Percentiles rank a stretch among this genome's conserved stretches.
Evolutionary conservation across 2,888 invertebrate genomes (phyloP).

Genomic region (Merodon equestris): DNA sequence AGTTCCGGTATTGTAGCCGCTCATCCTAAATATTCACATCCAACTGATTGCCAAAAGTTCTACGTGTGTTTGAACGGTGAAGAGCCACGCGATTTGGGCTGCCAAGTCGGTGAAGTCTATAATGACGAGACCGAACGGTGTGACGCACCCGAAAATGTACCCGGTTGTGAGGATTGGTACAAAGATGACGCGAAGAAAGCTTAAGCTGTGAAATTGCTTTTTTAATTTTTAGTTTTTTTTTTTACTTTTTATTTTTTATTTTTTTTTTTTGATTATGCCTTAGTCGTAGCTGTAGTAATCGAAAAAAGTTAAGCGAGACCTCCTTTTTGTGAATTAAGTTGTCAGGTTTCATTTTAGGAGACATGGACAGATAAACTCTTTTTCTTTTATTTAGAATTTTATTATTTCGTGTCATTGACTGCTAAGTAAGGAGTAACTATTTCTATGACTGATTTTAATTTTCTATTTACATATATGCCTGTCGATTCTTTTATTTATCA

Average conservation of each 20-base stretch:
- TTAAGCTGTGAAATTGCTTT: conserved; percentile 65
- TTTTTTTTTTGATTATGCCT: conserved; percentile 54
- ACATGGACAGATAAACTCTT: conserved; percentile 35
- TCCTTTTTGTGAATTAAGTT: conserved; percentile 58
- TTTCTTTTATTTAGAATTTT: conserved; percentile 41
- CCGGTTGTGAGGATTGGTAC: conserved; percentile 96
- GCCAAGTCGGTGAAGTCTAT: conserved; percentile 93
- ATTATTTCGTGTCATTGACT: conserved; percentile 60
- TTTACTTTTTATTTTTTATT: conserved; percentile 48
- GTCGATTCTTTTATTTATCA: conserved; percentile 17
- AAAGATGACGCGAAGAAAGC: conserved; percentile 84
- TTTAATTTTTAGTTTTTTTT: conserved; percentile 26
- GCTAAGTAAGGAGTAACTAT: conserved; percentile 59
- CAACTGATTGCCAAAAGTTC: conserved; percentile 93
- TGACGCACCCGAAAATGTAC: conserved; percentile 93
- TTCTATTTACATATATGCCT: conserved; percentile 24
- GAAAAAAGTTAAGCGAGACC: conserved; percentile 42
- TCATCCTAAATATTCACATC: conserved; percentile 92
- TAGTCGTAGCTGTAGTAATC: conserved; percentile 64
- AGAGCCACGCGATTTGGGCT: conserved; percentile 92
- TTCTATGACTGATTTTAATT: conserved; percentile 62
- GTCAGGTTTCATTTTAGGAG: conserved; percentile 53
- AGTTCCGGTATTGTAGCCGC: conserved; percentile 86
- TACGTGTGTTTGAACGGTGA: conserved; percentile 93
- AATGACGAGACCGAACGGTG: conserved; percentile 91